phyloP scores from a whole-genome alignment of 2,888 invertebrate genomes.

The Luperina nickerlii region DNA sequence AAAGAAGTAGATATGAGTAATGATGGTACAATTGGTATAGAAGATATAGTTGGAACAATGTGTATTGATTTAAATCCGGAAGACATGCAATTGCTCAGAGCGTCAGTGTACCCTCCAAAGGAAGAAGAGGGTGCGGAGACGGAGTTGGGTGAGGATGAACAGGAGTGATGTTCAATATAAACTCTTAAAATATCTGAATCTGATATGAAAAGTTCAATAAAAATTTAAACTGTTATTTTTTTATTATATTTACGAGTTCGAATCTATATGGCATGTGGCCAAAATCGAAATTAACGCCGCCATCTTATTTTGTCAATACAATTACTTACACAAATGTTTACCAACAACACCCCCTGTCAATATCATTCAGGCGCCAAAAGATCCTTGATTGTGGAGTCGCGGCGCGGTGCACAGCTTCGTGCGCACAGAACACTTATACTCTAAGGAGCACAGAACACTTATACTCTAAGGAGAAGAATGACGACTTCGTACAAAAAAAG shows the following conservation, averaged over 20 bases:
- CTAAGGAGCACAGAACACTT: too few relatives aligned
- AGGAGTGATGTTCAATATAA: slow-evolving; percentile 2
- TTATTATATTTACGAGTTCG: neutral
- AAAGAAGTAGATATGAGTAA: slow-evolving; percentile 86
- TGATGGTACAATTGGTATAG: slow-evolving; percentile 85
- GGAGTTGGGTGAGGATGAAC: neutral
- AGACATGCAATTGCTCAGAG: slow-evolving; percentile 79
- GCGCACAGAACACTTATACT: too few relatives aligned
- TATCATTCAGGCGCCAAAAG: too few relatives aligned
- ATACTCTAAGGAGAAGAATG: too few relatives aligned
- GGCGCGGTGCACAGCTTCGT: too few relatives aligned
- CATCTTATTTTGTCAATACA: neutral
- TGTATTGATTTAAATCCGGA: slow-evolving; percentile 85
- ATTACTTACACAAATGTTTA: too few relatives aligned
- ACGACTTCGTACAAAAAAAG: too few relatives aligned
- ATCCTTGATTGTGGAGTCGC: too few relatives aligned
- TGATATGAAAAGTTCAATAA: slow-evolving; percentile 13
- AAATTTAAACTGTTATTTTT: slow-evolving; percentile 5
- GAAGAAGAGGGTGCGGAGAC: slow-evolving; percentile 41
- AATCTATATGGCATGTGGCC: neutral
- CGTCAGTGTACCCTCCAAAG: slow-evolving; percentile 70
- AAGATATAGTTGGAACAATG: slow-evolving; percentile 86
- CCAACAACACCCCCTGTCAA: too few relatives aligned
- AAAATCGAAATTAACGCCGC: neutral
- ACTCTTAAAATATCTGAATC: neutral